Evolutionary conservation across 2,113 vertebrate species (phyloP).

Genomic region (Siniperca chuatsi): DNA sequence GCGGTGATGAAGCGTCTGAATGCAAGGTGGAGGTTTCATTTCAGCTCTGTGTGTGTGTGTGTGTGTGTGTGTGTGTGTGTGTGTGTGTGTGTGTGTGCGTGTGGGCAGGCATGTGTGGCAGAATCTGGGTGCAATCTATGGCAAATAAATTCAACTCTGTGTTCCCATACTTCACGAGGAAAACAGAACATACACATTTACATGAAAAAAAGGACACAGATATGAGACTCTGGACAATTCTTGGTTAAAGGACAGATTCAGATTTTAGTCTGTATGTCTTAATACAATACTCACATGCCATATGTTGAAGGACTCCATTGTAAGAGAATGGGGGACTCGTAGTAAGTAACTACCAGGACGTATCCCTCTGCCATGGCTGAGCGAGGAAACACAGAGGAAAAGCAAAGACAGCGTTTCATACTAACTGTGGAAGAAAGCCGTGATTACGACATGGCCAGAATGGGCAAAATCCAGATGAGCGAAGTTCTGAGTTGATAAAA

Average conservation of each 20-base stretch:
- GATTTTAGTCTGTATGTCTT: background rate
- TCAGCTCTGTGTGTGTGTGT: background rate
- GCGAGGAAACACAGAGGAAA: background rate
- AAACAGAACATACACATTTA: background rate
- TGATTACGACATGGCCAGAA: no score
- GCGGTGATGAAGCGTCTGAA: background rate
- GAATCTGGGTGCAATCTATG: background rate
- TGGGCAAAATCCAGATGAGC: no score
- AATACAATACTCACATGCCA: background rate
- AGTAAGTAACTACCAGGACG: background rate
- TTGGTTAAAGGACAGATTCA: background rate
- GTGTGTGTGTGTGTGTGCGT: slow-evolving; percentile 1
- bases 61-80: slow-evolving; percentile 7
- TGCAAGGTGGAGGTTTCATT: slow-evolving; percentile 23
- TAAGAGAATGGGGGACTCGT: background rate
- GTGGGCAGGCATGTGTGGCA: background rate
- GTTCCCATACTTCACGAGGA: background rate
- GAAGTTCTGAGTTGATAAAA: background rate
- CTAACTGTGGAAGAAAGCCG: no score
- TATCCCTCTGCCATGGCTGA: background rate
- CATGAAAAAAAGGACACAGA: background rate
- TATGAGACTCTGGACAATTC: background rate
- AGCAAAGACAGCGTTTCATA: background rate
- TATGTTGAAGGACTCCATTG: background rate
- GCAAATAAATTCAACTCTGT: background rate